A percentile compares a stretch with the other conserved stretches of the same genome.
These are phyloP conservation scores for Boulengeromyrus knoepffleri DNA, from an alignment of 2,113 vertebrate genomes.

Conservation along the genomic window DNA sequence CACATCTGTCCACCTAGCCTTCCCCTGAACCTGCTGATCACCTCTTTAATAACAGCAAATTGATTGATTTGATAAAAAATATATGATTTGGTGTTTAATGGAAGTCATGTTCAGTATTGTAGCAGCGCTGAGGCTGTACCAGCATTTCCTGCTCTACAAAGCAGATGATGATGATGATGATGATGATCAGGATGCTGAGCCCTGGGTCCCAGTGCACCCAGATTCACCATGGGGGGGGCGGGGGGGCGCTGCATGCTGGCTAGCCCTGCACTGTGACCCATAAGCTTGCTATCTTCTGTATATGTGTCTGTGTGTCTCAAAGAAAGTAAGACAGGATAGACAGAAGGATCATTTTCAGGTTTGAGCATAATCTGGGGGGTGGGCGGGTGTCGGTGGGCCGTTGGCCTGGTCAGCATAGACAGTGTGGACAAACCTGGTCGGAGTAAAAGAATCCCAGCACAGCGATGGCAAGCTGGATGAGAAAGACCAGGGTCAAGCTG, in stretches of 20 bases:
- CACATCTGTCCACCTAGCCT: background rate
- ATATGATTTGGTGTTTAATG: background rate
- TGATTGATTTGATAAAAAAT: background rate
- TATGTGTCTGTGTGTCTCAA: background rate
- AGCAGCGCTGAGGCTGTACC: background rate
- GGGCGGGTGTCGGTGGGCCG: background rate
- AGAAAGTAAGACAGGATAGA: background rate
- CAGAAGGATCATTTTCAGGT: background rate
- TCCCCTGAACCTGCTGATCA: background rate
- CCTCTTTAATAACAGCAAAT: background rate
- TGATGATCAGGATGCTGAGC: background rate
- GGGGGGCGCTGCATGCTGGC: background rate
- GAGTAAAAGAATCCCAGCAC: constrained; percentile 65
- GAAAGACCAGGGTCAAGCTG: constrained; percentile 61
- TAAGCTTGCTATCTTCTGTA: background rate
- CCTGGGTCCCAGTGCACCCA: background rate
- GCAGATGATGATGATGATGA: background rate
- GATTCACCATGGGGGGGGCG: background rate
- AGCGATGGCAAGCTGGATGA: constrained; percentile 58
- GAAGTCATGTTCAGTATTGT: background rate
- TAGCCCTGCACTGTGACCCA: background rate
- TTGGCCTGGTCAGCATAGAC: background rate
- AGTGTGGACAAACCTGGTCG: constrained; percentile 50
- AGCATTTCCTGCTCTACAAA: too few relatives aligned
- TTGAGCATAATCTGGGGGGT: background rate